A percentile compares a stretch with the other conserved stretches of the same genome.
Evolutionary conservation across 2,113 vertebrate species (phyloP).

Genomic region (Cettia cetti): DNA sequence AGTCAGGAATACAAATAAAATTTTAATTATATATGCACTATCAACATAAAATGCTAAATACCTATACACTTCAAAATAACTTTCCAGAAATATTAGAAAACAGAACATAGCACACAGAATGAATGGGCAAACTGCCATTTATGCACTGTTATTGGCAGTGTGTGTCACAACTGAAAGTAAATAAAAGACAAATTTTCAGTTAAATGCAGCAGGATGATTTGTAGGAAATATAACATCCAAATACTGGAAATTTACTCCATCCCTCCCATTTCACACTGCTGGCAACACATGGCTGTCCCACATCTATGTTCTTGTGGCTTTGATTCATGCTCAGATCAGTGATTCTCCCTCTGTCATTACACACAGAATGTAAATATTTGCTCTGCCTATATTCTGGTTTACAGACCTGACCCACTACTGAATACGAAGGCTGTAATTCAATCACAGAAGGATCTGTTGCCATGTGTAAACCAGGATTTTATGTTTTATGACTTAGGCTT

Average conservation of each 20-base stretch:
- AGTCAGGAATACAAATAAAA: not conserved
- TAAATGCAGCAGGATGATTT: slow-evolving; percentile 27
- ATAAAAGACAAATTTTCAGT: not conserved
- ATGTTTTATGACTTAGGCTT: slow-evolving; percentile 56
- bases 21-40: not conserved
- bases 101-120: not conserved
- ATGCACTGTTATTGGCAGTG: not conserved
- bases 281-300: slow-evolving; percentile 38
- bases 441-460: slow-evolving; percentile 34
- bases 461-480: slow-evolving; percentile 44
- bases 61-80: not conserved
- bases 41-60: not conserved
- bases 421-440: slow-evolving; percentile 41
- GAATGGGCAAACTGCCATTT: not conserved
- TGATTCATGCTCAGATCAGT: slow-evolving; percentile 46
- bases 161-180: not conserved
- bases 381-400: slow-evolving; percentile 70
- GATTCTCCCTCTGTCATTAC: slow-evolving; percentile 48
- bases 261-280: slow-evolving; percentile 52
- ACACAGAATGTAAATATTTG: slow-evolving; percentile 71
- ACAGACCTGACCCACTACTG: slow-evolving; percentile 45
- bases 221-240: slow-evolving; percentile 44
- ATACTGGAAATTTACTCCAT: slow-evolving; percentile 45
- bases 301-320: slow-evolving; percentile 65
- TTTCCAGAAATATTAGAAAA: not conserved